Base-by-base conservation (phyloP, 2,797 vertebrate genomes). In the Cirrhinus mrigala region DNA sequence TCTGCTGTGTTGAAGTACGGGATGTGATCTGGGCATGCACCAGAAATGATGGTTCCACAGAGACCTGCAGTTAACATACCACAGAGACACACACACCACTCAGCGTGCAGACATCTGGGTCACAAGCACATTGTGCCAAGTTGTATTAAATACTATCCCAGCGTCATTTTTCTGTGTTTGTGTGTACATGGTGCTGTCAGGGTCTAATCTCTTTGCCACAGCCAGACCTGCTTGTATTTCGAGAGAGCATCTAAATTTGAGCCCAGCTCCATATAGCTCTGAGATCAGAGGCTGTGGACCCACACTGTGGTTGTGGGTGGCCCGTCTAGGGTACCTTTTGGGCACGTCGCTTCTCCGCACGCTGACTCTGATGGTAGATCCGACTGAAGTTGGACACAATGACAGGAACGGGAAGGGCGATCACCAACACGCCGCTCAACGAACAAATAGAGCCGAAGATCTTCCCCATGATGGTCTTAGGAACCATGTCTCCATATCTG, bases 371-470 rank as follows among this genome's bases (percentile, higher is more conserved):
- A 92, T 98, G 97, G 94, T 99, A 99, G 91, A 99, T 99, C 0
- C 97, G 95, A 92, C 98, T 99, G 94, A 99, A 99, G 94, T 99
- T 99, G 91, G 98, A 99, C 52, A 99, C 97, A 44, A 99, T 99
- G 89, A 99, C 97, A 0, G 97, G 97, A 73, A 99, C 97, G 0
- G 97, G 98, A 70, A 99, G 95, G 20, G 98, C 98, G 78, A 99
- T 99, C 92, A 99, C 98, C 91, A 99, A 91, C 69, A 98, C 98
- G 0, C 97, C 97, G 37, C 98, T 99, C 89, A 98, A 93, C 0
- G 98, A 99, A 64, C 98, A 99, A 89, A 99, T 95, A 10, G 98
- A 98, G 68, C 97, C 98, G 82, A 99, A 96, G 81, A 99, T 96
- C 95, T 99, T 99, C 85, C 98, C 98, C 91, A 96, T 96, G 88